phyloP scores from a whole-genome alignment of 1,140 invertebrate genomes.

The Philopotamus ludificatus region DNA sequence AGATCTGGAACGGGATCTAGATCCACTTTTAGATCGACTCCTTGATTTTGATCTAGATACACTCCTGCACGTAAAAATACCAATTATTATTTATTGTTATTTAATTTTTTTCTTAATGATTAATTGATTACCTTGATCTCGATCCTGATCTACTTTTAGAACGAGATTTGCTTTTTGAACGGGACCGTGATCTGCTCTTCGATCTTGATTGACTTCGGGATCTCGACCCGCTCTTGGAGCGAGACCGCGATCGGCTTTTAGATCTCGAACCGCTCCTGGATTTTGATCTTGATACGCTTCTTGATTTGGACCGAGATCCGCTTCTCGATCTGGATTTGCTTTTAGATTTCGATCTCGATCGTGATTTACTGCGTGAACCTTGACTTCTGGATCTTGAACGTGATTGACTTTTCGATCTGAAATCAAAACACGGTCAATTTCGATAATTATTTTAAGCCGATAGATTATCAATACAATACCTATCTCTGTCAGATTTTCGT shows the following conservation, averaged over 20 bases:
- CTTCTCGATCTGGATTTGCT: slow-evolving; percentile 49
- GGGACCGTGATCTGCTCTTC: slow-evolving; percentile 44
- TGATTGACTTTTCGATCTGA: slow-evolving; percentile 44
- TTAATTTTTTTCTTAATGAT: too few species aligned
- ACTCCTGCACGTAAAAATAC: neutral
- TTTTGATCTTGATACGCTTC: slow-evolving; percentile 45
- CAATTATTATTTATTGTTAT: too few species aligned
- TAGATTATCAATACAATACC: slow-evolving; percentile 42
- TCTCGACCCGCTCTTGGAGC: slow-evolving; percentile 48
- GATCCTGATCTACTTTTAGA: slow-evolving; percentile 43
- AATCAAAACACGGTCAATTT: slow-evolving; percentile 43
- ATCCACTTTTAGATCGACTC: slow-evolving; percentile 22
- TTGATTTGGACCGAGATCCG: slow-evolving; percentile 47
- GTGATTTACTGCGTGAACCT: slow-evolving; percentile 49
- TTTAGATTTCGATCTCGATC: slow-evolving; percentile 43
- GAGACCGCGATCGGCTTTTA: slow-evolving; percentile 51
- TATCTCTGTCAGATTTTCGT: slow-evolving; percentile 52
- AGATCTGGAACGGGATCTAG: slow-evolving; percentile 44
- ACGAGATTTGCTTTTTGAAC: slow-evolving; percentile 46
- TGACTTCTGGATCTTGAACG: too few species aligned
- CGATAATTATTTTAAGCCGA: slow-evolving; percentile 35
- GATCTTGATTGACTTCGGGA: slow-evolving; percentile 44
- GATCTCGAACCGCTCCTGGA: slow-evolving; percentile 53
- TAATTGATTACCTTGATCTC: slow-evolving; percentile 46
- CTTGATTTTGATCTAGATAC: slow-evolving; percentile 45